A percentile compares a stretch with the other conserved stretches of the same genome.
Evolutionary conservation across 2,888 invertebrate genomes (phyloP).

Genomic region (Drosophila seclusa): DNA sequence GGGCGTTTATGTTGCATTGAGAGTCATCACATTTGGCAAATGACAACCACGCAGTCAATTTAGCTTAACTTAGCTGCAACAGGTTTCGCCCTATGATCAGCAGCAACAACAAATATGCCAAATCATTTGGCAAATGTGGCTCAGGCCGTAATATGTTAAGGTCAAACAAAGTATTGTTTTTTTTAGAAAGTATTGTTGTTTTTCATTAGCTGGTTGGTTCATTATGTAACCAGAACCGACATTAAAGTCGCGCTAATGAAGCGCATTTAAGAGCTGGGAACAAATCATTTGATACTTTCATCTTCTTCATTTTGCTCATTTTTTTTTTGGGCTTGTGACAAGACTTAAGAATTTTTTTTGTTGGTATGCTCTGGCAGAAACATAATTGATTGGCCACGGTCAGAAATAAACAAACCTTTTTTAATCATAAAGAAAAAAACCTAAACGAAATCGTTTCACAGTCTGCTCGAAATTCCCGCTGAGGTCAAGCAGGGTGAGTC

Average conservation of each 20-base stretch:
- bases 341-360: conserved; percentile 28
- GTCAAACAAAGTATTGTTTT: conserved; percentile 46
- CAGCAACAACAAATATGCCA: conserved; percentile 34
- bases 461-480: conserved; percentile 56
- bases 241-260: conserved; percentile 72
- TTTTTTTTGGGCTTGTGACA: conserved; percentile 34
- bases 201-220: conserved; percentile 27
- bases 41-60: conserved; percentile 42
- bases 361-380: conserved; percentile 28
- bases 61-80: conserved; percentile 24
- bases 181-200: conserved; percentile 68
- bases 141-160: conserved; percentile 53
- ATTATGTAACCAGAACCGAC: conserved; percentile 75
- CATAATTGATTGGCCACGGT: conserved; percentile 73
- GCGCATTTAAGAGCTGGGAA: conserved; percentile 35
- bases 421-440: conserved; percentile 27
- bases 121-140: conserved; percentile 54
- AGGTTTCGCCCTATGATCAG: conserved; percentile 21
- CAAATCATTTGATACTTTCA: conserved; percentile 70
- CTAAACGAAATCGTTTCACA: conserved; percentile 69
- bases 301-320: conserved; percentile 6
- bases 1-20: conserved; percentile 38
- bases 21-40: conserved; percentile 46
- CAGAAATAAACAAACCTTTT: conserved; percentile 57
- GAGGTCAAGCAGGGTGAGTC: conserved; percentile 55